Percentiles rank a stretch among this genome's conserved stretches.
phyloP scores from a whole-genome alignment of 1,140 invertebrate species.

The Batillaria attramentaria region DNA sequence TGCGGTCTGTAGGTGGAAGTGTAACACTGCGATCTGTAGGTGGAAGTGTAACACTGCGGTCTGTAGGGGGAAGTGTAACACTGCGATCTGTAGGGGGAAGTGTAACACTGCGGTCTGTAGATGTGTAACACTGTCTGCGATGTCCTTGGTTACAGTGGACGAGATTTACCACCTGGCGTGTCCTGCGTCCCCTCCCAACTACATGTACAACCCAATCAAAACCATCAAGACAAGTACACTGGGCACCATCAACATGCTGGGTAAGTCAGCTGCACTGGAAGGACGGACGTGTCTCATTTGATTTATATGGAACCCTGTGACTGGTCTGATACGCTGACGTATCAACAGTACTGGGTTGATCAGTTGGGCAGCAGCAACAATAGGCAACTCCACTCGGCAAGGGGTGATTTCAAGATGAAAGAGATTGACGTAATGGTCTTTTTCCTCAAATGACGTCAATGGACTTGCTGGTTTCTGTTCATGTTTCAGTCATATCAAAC shows the following conservation, averaged over 20 bases:
- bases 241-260: conserved; percentile 99
- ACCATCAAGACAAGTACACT: conserved; percentile 99
- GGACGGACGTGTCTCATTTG: background rate
- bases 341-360: too few species aligned
- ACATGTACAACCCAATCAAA: conserved; percentile 99
- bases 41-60: background rate
- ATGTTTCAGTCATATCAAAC: too few species aligned
- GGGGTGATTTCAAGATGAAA: too few species aligned
- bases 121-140: background rate
- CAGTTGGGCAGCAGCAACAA: too few species aligned
- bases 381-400: too few species aligned
- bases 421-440: too few species aligned
- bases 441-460: too few species aligned
- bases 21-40: background rate
- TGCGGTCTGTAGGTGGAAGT: background rate
- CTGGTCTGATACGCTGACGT: too few species aligned
- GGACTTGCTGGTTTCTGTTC: too few species aligned
- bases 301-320: background rate
- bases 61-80: background rate
- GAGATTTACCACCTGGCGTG: conserved; percentile 99
- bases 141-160: conserved; percentile 80
- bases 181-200: conserved; percentile 98
- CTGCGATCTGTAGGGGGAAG: background rate
- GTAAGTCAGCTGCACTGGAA: conserved; percentile 73
- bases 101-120: background rate